Percentiles rank a stretch among this genome's conserved stretches.
Evolutionary conservation across 2,888 invertebrate species (phyloP).

Genomic region (Pteria penguin): DNA sequence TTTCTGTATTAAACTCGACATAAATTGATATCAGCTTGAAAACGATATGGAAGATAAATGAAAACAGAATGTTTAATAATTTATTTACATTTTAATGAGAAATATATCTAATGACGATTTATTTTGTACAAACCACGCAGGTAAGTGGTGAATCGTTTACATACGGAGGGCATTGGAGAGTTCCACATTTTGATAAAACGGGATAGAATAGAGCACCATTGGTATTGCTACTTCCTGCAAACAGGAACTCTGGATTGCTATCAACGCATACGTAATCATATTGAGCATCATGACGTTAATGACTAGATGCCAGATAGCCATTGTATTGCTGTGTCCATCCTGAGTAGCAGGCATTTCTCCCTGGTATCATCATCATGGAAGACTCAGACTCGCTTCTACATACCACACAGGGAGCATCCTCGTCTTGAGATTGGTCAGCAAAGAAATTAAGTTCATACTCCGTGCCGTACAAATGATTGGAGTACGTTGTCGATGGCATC

Average conservation of each 20-base stretch:
- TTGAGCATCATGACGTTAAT: neutral
- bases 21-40: no score
- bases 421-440: neutral
- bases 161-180: neutral
- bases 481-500: neutral
- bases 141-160: neutral
- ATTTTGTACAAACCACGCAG: conserved; percentile 4
- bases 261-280: neutral
- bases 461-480: neutral
- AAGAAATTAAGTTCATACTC: neutral
- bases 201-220: neutral
- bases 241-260: neutral
- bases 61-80: no score
- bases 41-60: no score
- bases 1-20: no score
- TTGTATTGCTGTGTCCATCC: conserved; percentile 3
- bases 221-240: neutral
- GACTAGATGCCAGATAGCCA: neutral
- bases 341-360: neutral
- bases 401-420: neutral
- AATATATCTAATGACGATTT: no score
- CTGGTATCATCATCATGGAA: neutral
- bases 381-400: neutral
- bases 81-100: no score
- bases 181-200: neutral